These are phyloP conservation scores for Danio kyathit DNA, from an alignment of 2,797 vertebrate genomes.

Conservation along the genomic window DNA sequence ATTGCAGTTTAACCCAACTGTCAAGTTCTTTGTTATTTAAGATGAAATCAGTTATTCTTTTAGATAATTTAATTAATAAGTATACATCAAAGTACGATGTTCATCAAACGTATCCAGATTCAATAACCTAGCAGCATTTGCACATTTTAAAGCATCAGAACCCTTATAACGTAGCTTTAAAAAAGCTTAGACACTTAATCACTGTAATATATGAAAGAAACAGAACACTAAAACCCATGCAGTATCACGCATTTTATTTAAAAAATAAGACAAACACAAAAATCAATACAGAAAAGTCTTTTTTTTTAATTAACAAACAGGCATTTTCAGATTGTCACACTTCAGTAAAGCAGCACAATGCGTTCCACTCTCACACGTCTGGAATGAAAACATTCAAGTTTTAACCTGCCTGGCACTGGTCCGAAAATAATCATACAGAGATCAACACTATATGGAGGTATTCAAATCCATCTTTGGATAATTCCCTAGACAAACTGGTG, in stretches of 20 bases:
- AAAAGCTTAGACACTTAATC: conserved; percentile 32
- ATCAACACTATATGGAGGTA: conserved; percentile 47
- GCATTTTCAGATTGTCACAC: conserved; percentile 57
- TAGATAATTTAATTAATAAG: not conserved
- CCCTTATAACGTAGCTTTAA: conserved; percentile 6
- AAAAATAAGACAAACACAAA: conserved; percentile 15
- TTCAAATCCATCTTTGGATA: conserved; percentile 20
- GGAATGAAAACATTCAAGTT: conserved; percentile 61
- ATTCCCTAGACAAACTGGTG: conserved; percentile 3
- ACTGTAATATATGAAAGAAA: not conserved
- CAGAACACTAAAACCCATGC: not conserved
- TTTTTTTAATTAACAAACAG: conserved; percentile 66
- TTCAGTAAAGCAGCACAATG: conserved; percentile 47
- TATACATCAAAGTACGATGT: too few species aligned
- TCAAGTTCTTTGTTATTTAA: too few species aligned
- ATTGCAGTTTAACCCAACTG: too few species aligned
- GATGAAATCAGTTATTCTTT: too few species aligned
- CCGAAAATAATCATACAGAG: conserved; percentile 57
- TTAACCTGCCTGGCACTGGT: conserved; percentile 54
- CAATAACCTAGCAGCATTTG: not conserved
- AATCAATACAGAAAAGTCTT: conserved; percentile 20
- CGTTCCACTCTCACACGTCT: conserved; percentile 57
- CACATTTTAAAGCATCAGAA: not conserved
- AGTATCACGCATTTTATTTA: not conserved
- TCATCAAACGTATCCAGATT: too few species aligned